Percentiles rank a stretch among this genome's conserved stretches.
These are phyloP conservation scores for Schizotus pectinicornis DNA, from an alignment of 2,888 invertebrate species.

Conservation along the genomic window DNA sequence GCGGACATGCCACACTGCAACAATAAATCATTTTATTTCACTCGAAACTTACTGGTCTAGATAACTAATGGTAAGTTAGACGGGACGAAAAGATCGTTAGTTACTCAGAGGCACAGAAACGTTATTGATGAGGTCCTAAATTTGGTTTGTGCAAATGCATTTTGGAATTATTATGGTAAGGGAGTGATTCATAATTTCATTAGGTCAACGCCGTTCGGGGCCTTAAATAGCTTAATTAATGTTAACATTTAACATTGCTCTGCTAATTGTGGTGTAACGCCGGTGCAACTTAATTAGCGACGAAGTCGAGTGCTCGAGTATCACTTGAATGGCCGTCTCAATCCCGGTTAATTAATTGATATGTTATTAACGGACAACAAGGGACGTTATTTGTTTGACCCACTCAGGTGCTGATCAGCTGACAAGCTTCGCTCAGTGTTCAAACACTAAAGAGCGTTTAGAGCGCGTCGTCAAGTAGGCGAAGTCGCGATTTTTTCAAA, in stretches of 20 bases:
- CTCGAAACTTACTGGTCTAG: not conserved
- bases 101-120: not conserved
- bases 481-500: too few species aligned
- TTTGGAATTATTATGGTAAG: not conserved
- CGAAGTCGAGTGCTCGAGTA: not conserved
- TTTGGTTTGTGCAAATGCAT: not conserved
- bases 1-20: conserved; percentile 45
- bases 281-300: conserved; percentile 9
- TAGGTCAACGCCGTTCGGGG: conserved; percentile 14
- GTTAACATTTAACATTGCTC: conserved; percentile 13
- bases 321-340: not conserved
- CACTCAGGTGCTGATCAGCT: too few species aligned
- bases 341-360: too few species aligned
- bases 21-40: conserved; percentile 11
- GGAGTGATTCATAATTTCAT: conserved; percentile 8
- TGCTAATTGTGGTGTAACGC: conserved; percentile 7
- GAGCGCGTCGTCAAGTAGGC: too few species aligned
- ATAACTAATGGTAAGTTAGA: not conserved
- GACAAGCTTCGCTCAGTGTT: too few species aligned
- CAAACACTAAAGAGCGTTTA: too few species aligned
- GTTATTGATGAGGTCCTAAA: not conserved
- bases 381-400: too few species aligned
- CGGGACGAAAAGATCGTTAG: not conserved
- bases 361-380: too few species aligned
- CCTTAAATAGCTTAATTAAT: conserved; percentile 17